phyloP scores from a whole-genome alignment of 1,140 invertebrate species.

The Drosophila neocordata region DNA sequence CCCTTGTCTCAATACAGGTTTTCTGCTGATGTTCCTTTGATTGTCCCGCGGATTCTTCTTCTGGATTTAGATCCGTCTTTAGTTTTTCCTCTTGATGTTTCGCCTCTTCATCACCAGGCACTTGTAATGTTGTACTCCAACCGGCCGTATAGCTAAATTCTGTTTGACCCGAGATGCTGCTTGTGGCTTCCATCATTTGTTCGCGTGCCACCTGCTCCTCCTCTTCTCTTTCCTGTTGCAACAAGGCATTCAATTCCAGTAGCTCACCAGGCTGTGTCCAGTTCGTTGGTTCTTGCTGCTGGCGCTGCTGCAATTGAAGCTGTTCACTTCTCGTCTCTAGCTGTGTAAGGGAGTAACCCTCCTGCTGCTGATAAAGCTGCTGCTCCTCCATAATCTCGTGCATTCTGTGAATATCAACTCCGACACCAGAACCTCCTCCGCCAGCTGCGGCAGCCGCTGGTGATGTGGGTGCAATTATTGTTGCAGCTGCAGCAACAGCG shows the following conservation, averaged over 20 bases:
- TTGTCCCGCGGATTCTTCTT: background rate
- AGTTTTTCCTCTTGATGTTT: constrained; percentile 7
- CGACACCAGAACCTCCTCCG: constrained; percentile 29
- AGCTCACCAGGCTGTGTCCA: constrained; percentile 42
- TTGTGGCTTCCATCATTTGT: constrained; percentile 40
- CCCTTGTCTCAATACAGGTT: background rate
- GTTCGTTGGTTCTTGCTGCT: constrained; percentile 22
- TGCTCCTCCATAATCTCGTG: constrained; percentile 74
- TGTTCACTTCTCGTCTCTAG: constrained; percentile 75
- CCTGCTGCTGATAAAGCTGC: constrained; percentile 76
- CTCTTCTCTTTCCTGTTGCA: constrained; percentile 76
- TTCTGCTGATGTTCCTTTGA: background rate
- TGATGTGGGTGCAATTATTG: background rate
- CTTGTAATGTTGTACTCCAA: constrained; percentile 4
- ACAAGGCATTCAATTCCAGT: constrained; percentile 68
- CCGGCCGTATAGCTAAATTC: constrained; percentile 24
- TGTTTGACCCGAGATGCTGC: constrained; percentile 18
- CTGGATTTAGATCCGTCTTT: too few relatives aligned
- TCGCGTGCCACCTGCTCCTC: constrained; percentile 70
- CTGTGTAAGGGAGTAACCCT: constrained; percentile 77
- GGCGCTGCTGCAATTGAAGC: constrained; percentile 40
- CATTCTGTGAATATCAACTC: constrained; percentile 49
- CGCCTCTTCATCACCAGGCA: background rate
- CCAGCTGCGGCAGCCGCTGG: constrained; percentile 28
- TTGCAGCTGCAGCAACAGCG: background rate